Percentiles rank a stretch among this genome's conserved stretches.
phyloP scores from a whole-genome alignment of 2,113 vertebrate genomes.

The Regulus satrapa region DNA sequence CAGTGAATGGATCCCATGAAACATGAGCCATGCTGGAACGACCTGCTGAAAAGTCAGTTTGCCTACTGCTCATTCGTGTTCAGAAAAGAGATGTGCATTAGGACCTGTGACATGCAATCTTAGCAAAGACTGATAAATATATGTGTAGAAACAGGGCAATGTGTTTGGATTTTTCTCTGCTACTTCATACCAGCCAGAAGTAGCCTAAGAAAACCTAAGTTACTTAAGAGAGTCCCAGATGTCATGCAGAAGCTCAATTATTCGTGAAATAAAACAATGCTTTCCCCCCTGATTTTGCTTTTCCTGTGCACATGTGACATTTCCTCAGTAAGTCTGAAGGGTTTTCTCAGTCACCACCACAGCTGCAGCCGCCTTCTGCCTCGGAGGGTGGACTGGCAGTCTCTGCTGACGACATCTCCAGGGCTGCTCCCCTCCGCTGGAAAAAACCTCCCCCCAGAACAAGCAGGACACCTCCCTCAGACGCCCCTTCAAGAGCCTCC shows the following conservation, averaged over 20 bases:
- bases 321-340: background rate
- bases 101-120: slow-evolving; percentile 5
- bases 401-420: background rate
- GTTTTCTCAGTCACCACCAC: background rate
- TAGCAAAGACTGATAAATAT: background rate
- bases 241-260: slow-evolving; percentile 29
- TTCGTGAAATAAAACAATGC: slow-evolving; percentile 9
- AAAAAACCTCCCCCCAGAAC: background rate
- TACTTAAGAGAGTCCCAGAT: slow-evolving; percentile 5
- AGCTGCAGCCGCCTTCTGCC: background rate
- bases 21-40: slow-evolving; percentile 24
- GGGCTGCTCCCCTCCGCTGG: background rate
- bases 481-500: background rate
- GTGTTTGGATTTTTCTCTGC: background rate
- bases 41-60: background rate
- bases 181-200: background rate
- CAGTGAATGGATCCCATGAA: background rate
- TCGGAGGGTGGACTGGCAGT: background rate
- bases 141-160: background rate
- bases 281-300: background rate
- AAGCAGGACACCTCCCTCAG: background rate
- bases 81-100: slow-evolving; percentile 4
- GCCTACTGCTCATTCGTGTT: background rate
- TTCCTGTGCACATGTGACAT: background rate
- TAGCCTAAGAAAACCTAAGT: background rate